Percentiles rank a stretch among this genome's conserved stretches.
These are phyloP conservation scores for Sinosuthora webbiana DNA, from an alignment of 2,113 vertebrate genomes.

Conservation along the genomic window DNA sequence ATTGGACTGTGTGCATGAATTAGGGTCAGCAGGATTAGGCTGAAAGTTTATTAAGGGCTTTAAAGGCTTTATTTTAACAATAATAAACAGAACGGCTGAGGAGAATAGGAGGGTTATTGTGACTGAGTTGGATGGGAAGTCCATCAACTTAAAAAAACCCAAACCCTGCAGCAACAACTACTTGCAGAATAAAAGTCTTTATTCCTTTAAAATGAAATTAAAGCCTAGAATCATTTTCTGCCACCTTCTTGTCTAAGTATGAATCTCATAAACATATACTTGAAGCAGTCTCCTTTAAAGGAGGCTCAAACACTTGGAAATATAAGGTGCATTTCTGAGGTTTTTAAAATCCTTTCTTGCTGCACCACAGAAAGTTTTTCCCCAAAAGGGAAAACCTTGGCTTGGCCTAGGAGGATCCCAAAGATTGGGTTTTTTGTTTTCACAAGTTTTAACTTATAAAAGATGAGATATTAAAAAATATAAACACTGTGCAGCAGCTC, in stretches of 20 bases:
- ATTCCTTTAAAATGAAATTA: background rate
- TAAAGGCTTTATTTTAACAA: slow-evolving; percentile 41
- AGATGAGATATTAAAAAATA: background rate
- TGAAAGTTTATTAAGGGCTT: slow-evolving; percentile 19
- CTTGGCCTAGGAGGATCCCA: background rate
- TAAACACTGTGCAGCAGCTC: background rate
- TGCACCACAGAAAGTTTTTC: background rate
- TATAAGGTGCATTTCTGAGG: background rate
- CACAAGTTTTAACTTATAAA: background rate
- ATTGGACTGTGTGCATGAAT: slow-evolving; percentile 21
- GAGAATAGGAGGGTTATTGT: slow-evolving; percentile 4
- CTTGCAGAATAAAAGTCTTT: background rate
- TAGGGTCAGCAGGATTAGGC: slow-evolving; percentile 7
- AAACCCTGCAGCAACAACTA: background rate
- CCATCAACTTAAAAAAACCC: background rate
- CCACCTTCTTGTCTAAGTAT: background rate
- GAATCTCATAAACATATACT: background rate
- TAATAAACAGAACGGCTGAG: background rate
- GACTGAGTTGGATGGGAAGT: background rate
- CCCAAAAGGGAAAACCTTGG: background rate
- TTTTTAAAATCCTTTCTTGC: background rate
- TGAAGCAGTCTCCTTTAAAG: background rate
- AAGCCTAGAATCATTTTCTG: background rate
- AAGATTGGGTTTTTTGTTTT: accelerated
- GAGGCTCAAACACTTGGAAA: background rate